Conservation (phyloP, 2,113 vertebrate genomes). For the Cyanistes caeruleus region DNA sequence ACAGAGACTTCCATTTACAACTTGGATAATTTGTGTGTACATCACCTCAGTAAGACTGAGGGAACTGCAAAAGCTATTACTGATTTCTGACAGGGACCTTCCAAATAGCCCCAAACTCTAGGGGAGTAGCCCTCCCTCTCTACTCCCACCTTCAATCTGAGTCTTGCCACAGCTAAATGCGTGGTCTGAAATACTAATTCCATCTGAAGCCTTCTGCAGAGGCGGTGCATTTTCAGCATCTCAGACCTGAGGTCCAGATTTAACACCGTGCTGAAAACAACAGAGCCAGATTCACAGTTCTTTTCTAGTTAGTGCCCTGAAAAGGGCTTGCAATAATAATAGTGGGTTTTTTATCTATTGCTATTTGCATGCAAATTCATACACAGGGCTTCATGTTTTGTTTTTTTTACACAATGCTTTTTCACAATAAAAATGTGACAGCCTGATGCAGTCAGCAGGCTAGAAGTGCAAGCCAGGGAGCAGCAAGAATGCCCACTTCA, state of each 20-base stretch:
- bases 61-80: background rate
- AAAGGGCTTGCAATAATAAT: background rate
- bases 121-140: background rate
- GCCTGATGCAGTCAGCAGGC: background rate
- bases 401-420: background rate
- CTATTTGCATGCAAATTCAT: background rate
- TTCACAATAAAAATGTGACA: background rate
- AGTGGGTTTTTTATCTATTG: background rate
- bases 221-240: background rate
- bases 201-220: background rate
- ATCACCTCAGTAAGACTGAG: background rate
- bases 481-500: background rate
- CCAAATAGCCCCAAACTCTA: background rate
- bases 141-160: background rate
- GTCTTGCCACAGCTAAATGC: background rate
- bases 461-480: background rate
- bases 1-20: background rate
- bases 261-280: background rate
- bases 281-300: background rate
- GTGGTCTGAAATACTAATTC: background rate
- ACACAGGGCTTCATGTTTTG: background rate
- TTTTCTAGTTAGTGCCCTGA: background rate
- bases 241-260: background rate
- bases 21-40: accelerated
- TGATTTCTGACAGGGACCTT: background rate